Percentiles rank a stretch among this genome's conserved stretches.
These are phyloP conservation scores for Calidris pugnax DNA, from an alignment of 2,113 vertebrate genomes.

Conservation along the genomic window DNA sequence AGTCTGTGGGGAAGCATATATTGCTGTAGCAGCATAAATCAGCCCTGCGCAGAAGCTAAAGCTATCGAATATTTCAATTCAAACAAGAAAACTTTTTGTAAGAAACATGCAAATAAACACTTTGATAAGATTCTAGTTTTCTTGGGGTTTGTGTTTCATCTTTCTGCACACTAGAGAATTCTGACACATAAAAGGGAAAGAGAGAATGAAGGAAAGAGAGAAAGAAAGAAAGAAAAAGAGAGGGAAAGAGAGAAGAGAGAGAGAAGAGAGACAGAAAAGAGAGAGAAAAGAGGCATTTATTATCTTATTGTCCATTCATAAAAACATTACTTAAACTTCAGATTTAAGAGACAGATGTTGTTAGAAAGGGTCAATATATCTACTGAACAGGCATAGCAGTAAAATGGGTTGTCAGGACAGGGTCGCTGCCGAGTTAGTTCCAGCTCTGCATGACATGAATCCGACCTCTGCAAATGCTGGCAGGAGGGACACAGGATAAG, in stretches of 20 bases:
- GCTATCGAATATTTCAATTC: not conserved
- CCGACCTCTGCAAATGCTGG: not conserved
- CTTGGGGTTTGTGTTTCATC: not conserved
- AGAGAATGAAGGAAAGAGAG: too few species aligned
- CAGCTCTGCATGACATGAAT: not conserved
- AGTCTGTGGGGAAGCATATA: slow-evolving; percentile 18
- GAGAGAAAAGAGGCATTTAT: not conserved
- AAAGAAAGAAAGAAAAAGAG: not conserved
- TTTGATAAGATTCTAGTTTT: not conserved
- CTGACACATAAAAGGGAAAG: not conserved
- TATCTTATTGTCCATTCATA: not conserved
- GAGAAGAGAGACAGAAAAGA: not conserved
- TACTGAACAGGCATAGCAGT: not conserved
- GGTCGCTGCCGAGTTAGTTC: not conserved
- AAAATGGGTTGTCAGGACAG: not conserved
- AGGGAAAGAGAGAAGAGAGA: not conserved
- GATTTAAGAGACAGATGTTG: not conserved
- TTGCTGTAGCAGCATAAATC: slow-evolving; percentile 39
- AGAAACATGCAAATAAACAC: not conserved
- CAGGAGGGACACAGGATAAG: not conserved
- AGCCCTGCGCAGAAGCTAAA: not conserved
- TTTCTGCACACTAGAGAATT: not conserved
- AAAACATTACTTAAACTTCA: not conserved
- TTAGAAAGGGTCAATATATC: not conserved
- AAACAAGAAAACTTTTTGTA: not conserved